Evolutionary conservation across 2,888 invertebrate genomes (phyloP), one percentile per base, ranked within the genome.

Genomic region (Cosmia pyralina): DNA sequence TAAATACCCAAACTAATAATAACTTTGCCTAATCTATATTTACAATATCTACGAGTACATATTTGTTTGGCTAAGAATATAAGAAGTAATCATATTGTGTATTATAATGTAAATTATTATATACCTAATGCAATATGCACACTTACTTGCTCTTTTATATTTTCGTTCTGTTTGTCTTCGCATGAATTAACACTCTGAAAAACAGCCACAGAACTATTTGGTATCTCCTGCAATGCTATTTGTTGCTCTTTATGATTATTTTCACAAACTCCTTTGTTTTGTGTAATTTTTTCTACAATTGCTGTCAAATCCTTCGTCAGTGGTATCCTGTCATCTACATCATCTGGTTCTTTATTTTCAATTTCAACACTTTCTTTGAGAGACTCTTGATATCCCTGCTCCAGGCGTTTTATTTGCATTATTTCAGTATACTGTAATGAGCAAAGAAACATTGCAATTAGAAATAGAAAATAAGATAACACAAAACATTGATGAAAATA

Each of bases 121-220:
- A 28, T 28, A 28, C 1, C 1, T 38, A 53, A 60, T 15, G 38
- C 7, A 55, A 38, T 19, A 46, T 28, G 28, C 11, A 62, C 38
- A 85, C 89, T 89, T 94, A 97, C 97, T 93, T 98, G 97, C 28
- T 95, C 93, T 88, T 96, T 97, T 93, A 97, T 97, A 83, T 93
- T 94, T 82, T 95, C 93, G 46, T 90, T 89, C 60, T 93, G 91
- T 84, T 86, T 91, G 74, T 92, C 90, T 83, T 89, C 88, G 72
- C 87, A 72, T 82, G 83, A 75, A 53, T 92, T 88, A 74, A 97
- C 88, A 74, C 97, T 97, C 93, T 98, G 98, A 90, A 97, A 98
- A 0, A 97, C 97, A 44, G 97, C 98, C 53, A 96, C 96, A 62
- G 95, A 93, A 84, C 96, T 97, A 53, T 96, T 96, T 13, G 97